phyloP scores from a whole-genome alignment of 1,140 invertebrate genomes.

The Zeugodacus cucurbitae region DNA sequence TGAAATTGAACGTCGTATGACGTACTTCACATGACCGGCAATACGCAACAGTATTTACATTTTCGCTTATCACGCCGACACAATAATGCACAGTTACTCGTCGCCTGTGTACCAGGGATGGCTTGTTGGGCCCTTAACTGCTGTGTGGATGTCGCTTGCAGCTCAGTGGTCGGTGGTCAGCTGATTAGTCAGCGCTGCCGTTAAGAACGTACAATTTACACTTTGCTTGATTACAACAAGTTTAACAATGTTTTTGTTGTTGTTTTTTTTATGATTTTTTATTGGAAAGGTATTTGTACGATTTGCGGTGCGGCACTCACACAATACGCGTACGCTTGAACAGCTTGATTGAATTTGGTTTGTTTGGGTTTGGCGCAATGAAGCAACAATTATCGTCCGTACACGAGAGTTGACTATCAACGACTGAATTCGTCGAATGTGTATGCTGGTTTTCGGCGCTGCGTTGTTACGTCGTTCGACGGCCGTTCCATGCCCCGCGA shows the following conservation, averaged over 20 bases:
- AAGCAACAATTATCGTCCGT: constrained; percentile 59
- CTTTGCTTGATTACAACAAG: background rate
- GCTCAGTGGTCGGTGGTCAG: background rate
- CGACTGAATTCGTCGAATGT: constrained; percentile 51
- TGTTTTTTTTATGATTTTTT: background rate
- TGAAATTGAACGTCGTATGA: background rate
- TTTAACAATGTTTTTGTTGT: background rate
- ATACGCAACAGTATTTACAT: background rate
- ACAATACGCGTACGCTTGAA: background rate
- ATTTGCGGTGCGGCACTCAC: background rate
- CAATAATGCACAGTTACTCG: background rate
- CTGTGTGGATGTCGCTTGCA: background rate
- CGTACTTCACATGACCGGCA: background rate
- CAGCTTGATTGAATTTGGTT: background rate
- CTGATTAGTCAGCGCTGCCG: background rate
- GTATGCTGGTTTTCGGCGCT: constrained; percentile 42
- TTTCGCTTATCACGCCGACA: background rate
- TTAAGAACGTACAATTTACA: background rate
- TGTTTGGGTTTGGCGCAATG: background rate
- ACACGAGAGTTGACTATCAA: constrained; percentile 62
- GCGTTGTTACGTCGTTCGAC: background rate
- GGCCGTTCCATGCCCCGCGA: background rate
- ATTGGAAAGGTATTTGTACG: background rate
- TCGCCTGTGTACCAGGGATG: background rate
- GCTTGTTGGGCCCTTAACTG: background rate